These are phyloP conservation scores for Engystomops pustulosus DNA, from an alignment of 2,113 vertebrate genomes.

Conservation along the genomic window DNA sequence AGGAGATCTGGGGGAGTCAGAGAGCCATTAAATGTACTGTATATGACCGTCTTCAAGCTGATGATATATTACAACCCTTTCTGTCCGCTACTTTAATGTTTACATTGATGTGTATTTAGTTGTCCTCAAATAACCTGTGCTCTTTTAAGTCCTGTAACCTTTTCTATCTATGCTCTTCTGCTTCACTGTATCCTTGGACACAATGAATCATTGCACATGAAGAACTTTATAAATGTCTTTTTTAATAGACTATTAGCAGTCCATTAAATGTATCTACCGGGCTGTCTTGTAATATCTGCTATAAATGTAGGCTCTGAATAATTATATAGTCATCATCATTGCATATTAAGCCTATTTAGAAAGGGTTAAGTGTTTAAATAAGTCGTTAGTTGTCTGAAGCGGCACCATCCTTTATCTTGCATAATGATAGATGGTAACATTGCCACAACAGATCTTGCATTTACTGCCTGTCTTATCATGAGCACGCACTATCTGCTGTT, in stretches of 20 bases:
- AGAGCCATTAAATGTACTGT: too few relatives aligned
- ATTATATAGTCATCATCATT: conserved; percentile 17
- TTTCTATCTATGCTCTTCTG: background rate
- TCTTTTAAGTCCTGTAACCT: conserved; percentile 22
- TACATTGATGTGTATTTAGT: conserved; percentile 5
- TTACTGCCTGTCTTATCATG: conserved; percentile 53
- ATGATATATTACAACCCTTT: background rate
- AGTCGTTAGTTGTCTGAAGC: conserved; percentile 13
- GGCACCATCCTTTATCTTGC: conserved; percentile 36
- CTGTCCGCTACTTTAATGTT: background rate
- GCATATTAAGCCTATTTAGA: background rate
- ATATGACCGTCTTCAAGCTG: too few relatives aligned
- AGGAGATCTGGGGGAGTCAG: too few relatives aligned
- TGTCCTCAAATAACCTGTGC: conserved; percentile 28
- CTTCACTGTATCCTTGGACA: background rate
- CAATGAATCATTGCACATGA: conserved; percentile 24
- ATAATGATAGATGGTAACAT: conserved; percentile 41
- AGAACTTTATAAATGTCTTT: background rate
- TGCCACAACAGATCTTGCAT: conserved; percentile 24
- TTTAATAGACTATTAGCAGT: conserved; percentile 37
- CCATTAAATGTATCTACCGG: conserved; percentile 3
- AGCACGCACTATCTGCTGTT: conserved; percentile 31
- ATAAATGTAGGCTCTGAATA: background rate
- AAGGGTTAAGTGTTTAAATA: conserved; percentile 32
- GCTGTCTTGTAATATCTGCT: conserved; percentile 1